These are phyloP conservation scores for Hylaeus volcanicus DNA, from an alignment of 1,140 invertebrate genomes.

Conservation along the genomic window DNA sequence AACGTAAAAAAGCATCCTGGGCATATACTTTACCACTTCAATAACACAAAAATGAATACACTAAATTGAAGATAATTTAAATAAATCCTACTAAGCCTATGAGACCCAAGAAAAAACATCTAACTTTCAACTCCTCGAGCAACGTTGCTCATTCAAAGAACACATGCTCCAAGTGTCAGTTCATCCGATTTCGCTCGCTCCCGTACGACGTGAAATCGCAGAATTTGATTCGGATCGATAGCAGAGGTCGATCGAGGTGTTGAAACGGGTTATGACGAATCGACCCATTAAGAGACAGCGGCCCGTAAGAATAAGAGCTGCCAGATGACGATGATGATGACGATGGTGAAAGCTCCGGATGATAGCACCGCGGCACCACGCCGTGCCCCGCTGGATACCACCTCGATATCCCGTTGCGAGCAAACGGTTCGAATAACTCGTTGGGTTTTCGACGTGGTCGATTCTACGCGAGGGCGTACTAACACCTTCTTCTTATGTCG, in stretches of 20 bases:
- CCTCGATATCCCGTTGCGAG: constrained; percentile 68
- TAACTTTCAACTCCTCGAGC: too few relatives aligned
- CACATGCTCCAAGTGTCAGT: too few relatives aligned
- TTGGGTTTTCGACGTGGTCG: constrained; percentile 56
- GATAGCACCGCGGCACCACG: constrained; percentile 68
- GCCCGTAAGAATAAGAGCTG: constrained; percentile 56
- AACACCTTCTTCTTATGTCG: constrained; percentile 11
- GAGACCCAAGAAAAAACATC: too few relatives aligned
- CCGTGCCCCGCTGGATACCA: constrained; percentile 67
- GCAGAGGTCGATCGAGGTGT: constrained; percentile 48
- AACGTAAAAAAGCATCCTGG: too few relatives aligned
- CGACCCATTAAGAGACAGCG: constrained; percentile 55
- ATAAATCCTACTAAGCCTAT: too few relatives aligned
- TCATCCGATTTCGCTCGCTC: not conserved
- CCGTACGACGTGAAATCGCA: not conserved
- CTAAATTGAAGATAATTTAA: too few relatives aligned
- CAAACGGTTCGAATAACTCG: constrained; percentile 67
- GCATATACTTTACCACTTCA: too few relatives aligned
- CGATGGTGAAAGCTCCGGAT: constrained; percentile 64
- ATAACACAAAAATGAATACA: too few relatives aligned
- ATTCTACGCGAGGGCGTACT: constrained; percentile 36
- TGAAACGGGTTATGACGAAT: constrained; percentile 66
- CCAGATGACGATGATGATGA: constrained; percentile 73
- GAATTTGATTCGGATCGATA: constrained; percentile 28
- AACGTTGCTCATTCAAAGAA: too few relatives aligned